These are phyloP conservation scores for Percopsis omiscomaycus DNA, from an alignment of 2,797 vertebrate species.

Conservation along the genomic window DNA sequence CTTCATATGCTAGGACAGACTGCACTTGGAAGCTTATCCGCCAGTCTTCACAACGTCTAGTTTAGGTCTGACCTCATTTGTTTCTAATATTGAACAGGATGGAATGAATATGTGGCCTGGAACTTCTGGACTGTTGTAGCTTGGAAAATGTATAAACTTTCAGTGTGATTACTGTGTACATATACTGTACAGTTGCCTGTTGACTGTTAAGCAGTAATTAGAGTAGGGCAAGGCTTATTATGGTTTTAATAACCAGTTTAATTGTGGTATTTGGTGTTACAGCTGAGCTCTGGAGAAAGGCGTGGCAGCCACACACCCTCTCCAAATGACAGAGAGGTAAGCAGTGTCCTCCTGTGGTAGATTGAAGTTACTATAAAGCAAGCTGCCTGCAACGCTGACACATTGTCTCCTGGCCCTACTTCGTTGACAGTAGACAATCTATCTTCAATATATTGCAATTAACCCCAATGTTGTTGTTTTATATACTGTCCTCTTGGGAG, in stretches of 20 bases:
- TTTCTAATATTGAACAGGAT: too few relatives aligned
- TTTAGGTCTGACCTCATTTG: too few relatives aligned
- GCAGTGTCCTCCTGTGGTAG: conserved; percentile 36
- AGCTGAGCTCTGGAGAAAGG: conserved; percentile 77
- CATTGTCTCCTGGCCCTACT: conserved; percentile 21
- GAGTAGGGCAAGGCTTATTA: not conserved
- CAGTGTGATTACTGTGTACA: too few relatives aligned
- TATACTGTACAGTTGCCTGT: not conserved
- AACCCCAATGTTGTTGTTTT: not conserved
- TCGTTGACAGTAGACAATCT: conserved; percentile 8
- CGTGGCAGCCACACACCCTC: conserved; percentile 72
- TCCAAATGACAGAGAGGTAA: conserved; percentile 88
- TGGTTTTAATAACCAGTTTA: not conserved
- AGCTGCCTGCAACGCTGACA: conserved; percentile 27
- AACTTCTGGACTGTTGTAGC: too few relatives aligned
- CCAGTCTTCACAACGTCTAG: too few relatives aligned
- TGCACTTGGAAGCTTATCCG: too few relatives aligned
- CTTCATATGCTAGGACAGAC: too few relatives aligned
- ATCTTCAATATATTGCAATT: conserved; percentile 17
- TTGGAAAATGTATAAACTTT: too few relatives aligned
- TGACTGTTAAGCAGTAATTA: not conserved
- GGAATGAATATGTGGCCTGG: too few relatives aligned
- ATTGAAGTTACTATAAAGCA: conserved; percentile 14
- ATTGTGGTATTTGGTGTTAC: conserved; percentile 16
- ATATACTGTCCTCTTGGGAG: not conserved